Base-by-base conservation (phyloP, 2,113 vertebrate genomes). In the Corythoichthys haematopterus region DNA sequence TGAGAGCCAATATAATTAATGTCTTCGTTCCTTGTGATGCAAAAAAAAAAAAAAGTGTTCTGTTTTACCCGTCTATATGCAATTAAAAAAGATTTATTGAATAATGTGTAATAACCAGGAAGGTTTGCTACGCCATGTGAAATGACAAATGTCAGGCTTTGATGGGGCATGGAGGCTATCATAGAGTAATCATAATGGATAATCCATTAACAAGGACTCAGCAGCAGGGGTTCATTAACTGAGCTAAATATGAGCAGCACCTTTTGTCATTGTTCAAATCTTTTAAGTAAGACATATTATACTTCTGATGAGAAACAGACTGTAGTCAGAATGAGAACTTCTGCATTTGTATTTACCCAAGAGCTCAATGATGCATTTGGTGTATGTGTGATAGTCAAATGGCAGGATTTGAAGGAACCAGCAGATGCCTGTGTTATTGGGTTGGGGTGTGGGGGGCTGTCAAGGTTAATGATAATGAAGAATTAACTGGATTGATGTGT, bases 391-490 rank as follows among this genome's bases (percentile, higher is more conserved):
- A 66, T 62, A 77, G 72, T 63, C 79, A 84, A 83, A 82, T 69
- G 66, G 66, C 74, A 88, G 80, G 77, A 85, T 85, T 80, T 83
- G 82, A 87, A 88, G 84, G 77, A 84, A 88, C 82, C 82, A 85
- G 77, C 89, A 91, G 90, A 91, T 91, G 89, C 86, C 69, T 67
- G 62, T 82, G 81, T 83, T 80, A 85, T 88, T 81, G 80, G 76
- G 73, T 85, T 14, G 47, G 14, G 47, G 20, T 1, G 6, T 1
- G 20, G 20, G 51, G 53, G 53, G 85, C 76, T 86, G 86, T 79
- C 89, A 90, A 91, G 90, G 88, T 91, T 91, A 91, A 91, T 91
- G 90, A 90, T 86, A 85, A 88, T 90, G 85, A 89, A 81, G 79
- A 87, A 91, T 88, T 86, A 89, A 84, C 75, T 60, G 85, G 88